Base-by-base conservation (phyloP, 2,888 invertebrate species). In the Apodemia zela region DNA sequence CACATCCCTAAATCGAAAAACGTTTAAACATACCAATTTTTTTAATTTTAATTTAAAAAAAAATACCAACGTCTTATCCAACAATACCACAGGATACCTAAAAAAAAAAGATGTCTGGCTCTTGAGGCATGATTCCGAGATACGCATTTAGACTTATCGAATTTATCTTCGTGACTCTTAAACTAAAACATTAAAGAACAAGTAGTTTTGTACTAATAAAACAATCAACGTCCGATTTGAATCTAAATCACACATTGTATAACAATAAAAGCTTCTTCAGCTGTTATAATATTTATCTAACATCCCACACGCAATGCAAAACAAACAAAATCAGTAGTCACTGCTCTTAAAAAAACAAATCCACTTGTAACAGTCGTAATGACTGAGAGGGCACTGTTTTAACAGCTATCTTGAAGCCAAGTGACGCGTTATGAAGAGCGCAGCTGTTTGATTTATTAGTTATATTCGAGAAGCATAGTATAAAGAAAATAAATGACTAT, bases 381-480 rank as follows among this genome's bases (percentile, higher is more conserved):
- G 62, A 62, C 60, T 60, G 57, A 62, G 57, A 62, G 63, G 62
- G 66, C 59, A 66, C 66, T 67, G 65, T 70, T 68, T 68, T 66
- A 70, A 68, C 66, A 64, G 66, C 68, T 66, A 62, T 59, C 62
- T 18, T 29, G 29, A 29, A 15, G 29, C 54, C 15, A 57, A 60
- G 64, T 64, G 67, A 66, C 62, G 68, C 60, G 66, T 65, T 66
- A 66, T 64, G 66, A 66, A 64, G 60, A 60, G 54, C 61, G 65
- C 63, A 62, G 66, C 63, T 65, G 69, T 65, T 61, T 54, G 61
- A 65, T 63, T 64, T 67, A 64, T n/a, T 21, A 21, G 21, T 42
- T 45, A 45, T 15, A 54, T 25, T 25, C 13, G 25, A 54, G 54
- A 25, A 25, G 10, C 13, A 21, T 6, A 13, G 15, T 5, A 7